Percentiles rank a stretch among this genome's conserved stretches.
These are phyloP conservation scores for Cataglyphis hispanica DNA, from an alignment of 1,140 invertebrate species.

Conservation along the genomic window DNA sequence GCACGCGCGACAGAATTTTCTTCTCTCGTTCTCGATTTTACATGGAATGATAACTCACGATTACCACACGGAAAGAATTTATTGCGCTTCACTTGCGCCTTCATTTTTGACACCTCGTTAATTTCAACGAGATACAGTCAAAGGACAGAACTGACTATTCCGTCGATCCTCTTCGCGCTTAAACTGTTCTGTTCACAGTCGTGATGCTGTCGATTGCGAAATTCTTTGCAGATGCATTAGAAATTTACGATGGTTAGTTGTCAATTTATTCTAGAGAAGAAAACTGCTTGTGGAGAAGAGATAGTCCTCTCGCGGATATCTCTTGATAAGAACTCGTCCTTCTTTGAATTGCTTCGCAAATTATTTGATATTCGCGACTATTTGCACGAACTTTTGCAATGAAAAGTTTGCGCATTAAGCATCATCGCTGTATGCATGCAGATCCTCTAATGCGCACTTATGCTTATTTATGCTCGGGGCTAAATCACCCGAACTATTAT, in stretches of 20 bases:
- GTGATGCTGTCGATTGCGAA: conserved; percentile 3
- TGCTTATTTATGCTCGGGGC: conserved; percentile 63
- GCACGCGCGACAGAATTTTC: conserved; percentile 42
- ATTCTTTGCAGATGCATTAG: background rate
- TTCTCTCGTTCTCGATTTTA: conserved; percentile 32
- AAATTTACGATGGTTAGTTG: background rate
- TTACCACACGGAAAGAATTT: conserved; percentile 56
- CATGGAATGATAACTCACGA: conserved; percentile 45
- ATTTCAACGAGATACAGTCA: conserved; percentile 34
- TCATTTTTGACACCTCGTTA: conserved; percentile 59
- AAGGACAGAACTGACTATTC: conserved; percentile 5
- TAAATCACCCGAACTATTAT: conserved; percentile 66
- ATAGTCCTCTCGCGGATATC: background rate
- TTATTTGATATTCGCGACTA: conserved; percentile 22
- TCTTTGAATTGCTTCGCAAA: conserved; percentile 1
- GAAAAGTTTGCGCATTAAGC: conserved; percentile 69
- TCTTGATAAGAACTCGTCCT: conserved; percentile 25
- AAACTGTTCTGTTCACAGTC: background rate
- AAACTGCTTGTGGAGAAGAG: background rate
- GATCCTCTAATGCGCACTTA: conserved; percentile 43
- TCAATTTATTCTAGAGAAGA: background rate
- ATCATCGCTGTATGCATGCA: conserved; percentile 28
- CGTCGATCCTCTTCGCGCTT: conserved; percentile 3
- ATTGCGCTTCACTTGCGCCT: conserved; percentile 44
- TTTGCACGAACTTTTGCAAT: conserved; percentile 48